These are phyloP conservation scores for Unio delphinus DNA, from an alignment of 2,888 invertebrate species.

Conservation along the genomic window DNA sequence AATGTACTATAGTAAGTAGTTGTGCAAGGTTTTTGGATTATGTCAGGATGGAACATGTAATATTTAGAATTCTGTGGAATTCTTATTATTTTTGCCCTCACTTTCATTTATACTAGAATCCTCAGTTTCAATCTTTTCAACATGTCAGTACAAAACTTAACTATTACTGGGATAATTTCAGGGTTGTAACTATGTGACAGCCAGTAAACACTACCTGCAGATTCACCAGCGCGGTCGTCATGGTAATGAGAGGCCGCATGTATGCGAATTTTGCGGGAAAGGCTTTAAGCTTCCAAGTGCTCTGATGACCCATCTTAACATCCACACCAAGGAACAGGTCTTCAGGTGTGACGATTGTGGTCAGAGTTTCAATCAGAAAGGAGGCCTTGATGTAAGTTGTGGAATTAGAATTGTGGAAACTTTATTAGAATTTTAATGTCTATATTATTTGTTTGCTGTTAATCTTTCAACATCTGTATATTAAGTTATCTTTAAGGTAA, in stretches of 20 bases:
- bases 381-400: slow-evolving; percentile 21
- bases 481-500: too few species aligned
- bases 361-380: slow-evolving; percentile 21
- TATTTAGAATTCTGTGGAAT: too few species aligned
- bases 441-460: too few species aligned
- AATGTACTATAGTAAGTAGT: too few species aligned
- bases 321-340: slow-evolving; percentile 26
- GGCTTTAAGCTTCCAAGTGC: slow-evolving; percentile 19
- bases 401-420: neutral
- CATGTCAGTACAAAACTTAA: too few species aligned
- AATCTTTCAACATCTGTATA: too few species aligned
- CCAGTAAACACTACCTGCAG: slow-evolving; percentile 18
- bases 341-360: slow-evolving; percentile 27
- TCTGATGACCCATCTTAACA: slow-evolving; percentile 24
- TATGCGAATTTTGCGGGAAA: slow-evolving; percentile 28
- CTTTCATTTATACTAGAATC: too few species aligned
- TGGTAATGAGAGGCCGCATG: slow-evolving; percentile 22
- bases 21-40: too few species aligned
- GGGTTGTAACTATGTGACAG: slow-evolving; percentile 22
- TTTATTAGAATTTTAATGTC: too few species aligned
- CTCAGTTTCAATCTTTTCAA: too few species aligned
- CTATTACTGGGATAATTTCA: neutral
- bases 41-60: too few species aligned
- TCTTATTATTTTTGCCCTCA: too few species aligned
- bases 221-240: slow-evolving; percentile 21